Conservation (phyloP, 2,797 vertebrate species). For the Acipenser transmontanus region DNA sequence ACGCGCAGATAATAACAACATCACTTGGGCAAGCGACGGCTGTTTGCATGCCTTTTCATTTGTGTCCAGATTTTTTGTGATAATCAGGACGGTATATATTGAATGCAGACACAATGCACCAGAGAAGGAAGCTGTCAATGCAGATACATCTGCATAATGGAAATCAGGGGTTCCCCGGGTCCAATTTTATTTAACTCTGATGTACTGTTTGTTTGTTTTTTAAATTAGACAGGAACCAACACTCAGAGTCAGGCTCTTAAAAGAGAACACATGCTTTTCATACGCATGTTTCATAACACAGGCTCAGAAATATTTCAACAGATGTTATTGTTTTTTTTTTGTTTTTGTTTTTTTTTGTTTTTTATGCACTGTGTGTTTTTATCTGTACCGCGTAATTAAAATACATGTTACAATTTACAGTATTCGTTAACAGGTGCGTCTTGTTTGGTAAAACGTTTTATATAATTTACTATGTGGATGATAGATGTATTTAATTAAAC, state of each 20-base stretch:
- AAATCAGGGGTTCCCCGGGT: slow-evolving; percentile 84
- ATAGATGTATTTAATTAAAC: too few species aligned
- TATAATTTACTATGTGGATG: too few species aligned
- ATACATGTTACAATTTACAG: too few species aligned
- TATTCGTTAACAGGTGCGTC: too few species aligned
- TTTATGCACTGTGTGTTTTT: not conserved
- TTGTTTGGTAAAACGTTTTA: too few species aligned
- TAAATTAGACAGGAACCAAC: slow-evolving; percentile 57
- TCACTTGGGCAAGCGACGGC: not conserved
- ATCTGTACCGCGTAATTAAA: too few species aligned
- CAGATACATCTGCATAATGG: slow-evolving; percentile 94
- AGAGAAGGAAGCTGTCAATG: slow-evolving; percentile 71
- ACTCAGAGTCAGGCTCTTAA: slow-evolving; percentile 17
- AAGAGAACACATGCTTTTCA: slow-evolving; percentile 13
- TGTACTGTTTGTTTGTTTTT: slow-evolving; percentile 43
- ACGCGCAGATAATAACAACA: not conserved
- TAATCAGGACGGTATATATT: slow-evolving; percentile 57
- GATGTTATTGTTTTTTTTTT: not conserved
- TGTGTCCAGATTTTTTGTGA: slow-evolving; percentile 37
- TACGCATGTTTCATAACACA: not conserved
- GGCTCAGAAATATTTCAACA: not conserved
- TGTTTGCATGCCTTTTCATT: not conserved
- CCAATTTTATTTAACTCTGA: slow-evolving; percentile 76
- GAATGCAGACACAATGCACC: slow-evolving; percentile 77
- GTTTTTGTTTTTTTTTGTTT: too few species aligned